phyloP scores from a whole-genome alignment of 2,113 vertebrate genomes.

The Dipodomys merriami region DNA sequence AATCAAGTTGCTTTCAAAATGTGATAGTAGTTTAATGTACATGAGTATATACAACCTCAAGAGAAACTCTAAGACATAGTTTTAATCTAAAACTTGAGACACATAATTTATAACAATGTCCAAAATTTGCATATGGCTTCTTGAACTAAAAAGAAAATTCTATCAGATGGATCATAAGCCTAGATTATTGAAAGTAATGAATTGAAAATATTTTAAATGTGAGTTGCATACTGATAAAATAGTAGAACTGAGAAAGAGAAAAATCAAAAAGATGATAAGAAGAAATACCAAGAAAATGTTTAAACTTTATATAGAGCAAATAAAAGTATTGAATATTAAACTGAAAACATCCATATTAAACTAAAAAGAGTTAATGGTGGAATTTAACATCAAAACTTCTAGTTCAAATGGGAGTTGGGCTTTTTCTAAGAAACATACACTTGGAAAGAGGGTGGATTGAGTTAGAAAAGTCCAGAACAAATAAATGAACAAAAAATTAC shows the following conservation, averaged over 20 bases:
- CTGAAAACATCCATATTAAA: neutral
- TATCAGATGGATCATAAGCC: neutral
- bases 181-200: neutral
- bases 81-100: neutral
- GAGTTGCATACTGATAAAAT: neutral
- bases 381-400: neutral
- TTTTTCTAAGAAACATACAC: neutral
- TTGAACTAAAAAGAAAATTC: neutral
- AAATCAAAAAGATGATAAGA: neutral
- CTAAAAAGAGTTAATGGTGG: neutral
- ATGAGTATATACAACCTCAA: neutral
- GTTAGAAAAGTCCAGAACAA: neutral
- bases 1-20: neutral
- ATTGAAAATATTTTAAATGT: neutral
- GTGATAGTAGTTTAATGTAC: neutral
- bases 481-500: neutral
- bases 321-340: neutral
- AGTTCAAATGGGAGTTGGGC: neutral
- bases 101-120: neutral
- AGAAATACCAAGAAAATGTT: too few relatives aligned
- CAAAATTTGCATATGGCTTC: neutral
- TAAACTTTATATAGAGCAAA: too few relatives aligned
- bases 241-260: neutral
- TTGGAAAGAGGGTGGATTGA: neutral
- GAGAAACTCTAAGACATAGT: neutral